Conservation (phyloP, 2,888 invertebrate species). For the Drosophila atroscutellata region DNA sequence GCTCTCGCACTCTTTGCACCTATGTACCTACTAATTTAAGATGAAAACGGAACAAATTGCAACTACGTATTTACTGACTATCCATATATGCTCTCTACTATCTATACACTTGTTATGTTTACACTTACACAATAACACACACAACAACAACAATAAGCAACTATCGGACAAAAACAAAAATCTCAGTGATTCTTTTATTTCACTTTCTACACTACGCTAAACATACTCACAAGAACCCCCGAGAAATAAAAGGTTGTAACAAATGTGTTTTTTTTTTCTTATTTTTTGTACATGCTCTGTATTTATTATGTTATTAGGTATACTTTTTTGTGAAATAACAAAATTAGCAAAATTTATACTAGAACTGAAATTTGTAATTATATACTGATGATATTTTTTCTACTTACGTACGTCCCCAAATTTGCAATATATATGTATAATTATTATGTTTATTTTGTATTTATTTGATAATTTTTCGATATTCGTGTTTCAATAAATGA, state of each 20-base stretch:
- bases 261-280: slow-evolving; percentile 37
- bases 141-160: slow-evolving; percentile 26
- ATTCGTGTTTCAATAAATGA: slow-evolving; percentile 51
- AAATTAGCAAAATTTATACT: slow-evolving; percentile 65
- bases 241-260: slow-evolving; percentile 66
- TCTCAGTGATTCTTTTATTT: slow-evolving; percentile 48
- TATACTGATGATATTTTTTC: slow-evolving; percentile 52
- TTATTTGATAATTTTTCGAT: slow-evolving; percentile 34
- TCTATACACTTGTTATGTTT: slow-evolving; percentile 69
- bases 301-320: slow-evolving; percentile 31
- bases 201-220: slow-evolving; percentile 20
- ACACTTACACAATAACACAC: slow-evolving; percentile 41
- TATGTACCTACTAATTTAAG: slow-evolving; percentile 74
- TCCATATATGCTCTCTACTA: slow-evolving; percentile 33
- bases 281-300: slow-evolving; percentile 11
- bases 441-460: slow-evolving; percentile 41
- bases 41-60: slow-evolving; percentile 26
- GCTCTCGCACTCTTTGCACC: slow-evolving; percentile 65
- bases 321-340: slow-evolving; percentile 26
- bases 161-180: slow-evolving; percentile 52
- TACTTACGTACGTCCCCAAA: slow-evolving; percentile 55
- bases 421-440: slow-evolving; percentile 59
- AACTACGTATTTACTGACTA: slow-evolving; percentile 46
- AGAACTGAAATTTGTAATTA: slow-evolving; percentile 71
- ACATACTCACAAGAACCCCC: slow-evolving; percentile 30